Evolutionary conservation across 2,888 invertebrate species (phyloP).

Genomic region (Polymixis flavicincta): DNA sequence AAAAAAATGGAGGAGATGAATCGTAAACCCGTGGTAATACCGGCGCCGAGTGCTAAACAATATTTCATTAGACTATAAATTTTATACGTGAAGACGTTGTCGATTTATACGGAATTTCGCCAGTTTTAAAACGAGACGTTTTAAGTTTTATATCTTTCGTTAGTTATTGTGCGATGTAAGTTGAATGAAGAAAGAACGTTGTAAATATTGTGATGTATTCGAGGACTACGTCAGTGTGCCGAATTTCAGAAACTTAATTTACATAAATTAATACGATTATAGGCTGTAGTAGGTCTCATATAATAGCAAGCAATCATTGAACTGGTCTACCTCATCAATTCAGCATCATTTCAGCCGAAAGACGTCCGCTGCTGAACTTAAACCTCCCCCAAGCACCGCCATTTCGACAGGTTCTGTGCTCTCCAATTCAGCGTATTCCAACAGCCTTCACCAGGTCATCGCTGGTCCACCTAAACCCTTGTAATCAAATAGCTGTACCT

Average conservation of each 20-base stretch:
- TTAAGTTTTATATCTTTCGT: slow-evolving; percentile 39
- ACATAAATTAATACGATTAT: no score
- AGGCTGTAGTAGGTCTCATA: neutral
- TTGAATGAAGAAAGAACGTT: no score
- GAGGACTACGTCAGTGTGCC: no score
- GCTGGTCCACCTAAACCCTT: neutral
- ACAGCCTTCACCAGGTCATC: no score
- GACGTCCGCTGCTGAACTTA: no score
- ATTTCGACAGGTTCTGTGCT: no score
- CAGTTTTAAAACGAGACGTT: slow-evolving; percentile 58
- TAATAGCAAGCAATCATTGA: neutral
- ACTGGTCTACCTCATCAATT: no score
- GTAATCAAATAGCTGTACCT: neutral
- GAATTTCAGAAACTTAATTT: neutral
- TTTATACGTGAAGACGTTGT: slow-evolving; percentile 71
- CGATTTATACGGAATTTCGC: slow-evolving; percentile 59
- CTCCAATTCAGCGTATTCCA: no score
- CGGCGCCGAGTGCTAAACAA: slow-evolving; percentile 71
- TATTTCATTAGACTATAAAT: slow-evolving; percentile 76
- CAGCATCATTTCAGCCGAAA: no score
- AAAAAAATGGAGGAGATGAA: slow-evolving; percentile 28
- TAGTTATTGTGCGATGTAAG: neutral
- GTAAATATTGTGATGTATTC: neutral
- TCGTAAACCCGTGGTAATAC: slow-evolving; percentile 67
- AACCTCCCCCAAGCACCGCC: no score